Conservation (phyloP, 2,797 vertebrate species). For the Lophura swinhoii region DNA sequence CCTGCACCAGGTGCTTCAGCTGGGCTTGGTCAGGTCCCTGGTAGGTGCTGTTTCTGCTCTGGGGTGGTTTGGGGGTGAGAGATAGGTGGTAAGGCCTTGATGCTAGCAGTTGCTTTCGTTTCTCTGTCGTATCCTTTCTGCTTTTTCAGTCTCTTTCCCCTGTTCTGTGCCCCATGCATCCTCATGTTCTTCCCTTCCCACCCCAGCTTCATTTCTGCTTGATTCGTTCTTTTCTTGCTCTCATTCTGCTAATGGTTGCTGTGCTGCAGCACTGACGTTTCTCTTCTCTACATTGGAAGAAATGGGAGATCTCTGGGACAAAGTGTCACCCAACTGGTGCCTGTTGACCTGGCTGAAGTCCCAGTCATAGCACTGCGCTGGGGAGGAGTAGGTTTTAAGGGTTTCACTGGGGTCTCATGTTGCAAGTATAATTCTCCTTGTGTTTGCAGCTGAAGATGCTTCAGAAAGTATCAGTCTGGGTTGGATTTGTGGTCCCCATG, state of each 20-base stretch:
- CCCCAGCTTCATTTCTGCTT: background rate
- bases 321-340: fast-evolving
- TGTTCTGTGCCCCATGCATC: fast-evolving
- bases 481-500: background rate
- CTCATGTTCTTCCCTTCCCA: fast-evolving
- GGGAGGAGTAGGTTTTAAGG: background rate
- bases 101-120: fast-evolving
- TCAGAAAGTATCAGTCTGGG: background rate
- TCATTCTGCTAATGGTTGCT: background rate
- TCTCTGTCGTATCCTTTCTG: background rate
- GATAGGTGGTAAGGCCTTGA: background rate
- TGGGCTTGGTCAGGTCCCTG: background rate
- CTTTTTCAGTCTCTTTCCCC: background rate
- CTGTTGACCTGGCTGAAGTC: background rate
- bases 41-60: background rate
- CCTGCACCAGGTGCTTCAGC: background rate
- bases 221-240: background rate
- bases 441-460: conserved; percentile 53
- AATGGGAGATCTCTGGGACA: fast-evolving
- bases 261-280: fast-evolving
- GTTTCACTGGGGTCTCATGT: fast-evolving
- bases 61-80: too few species aligned
- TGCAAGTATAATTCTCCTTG: background rate
- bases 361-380: fast-evolving
- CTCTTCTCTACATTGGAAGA: background rate